A percentile compares a stretch with the other conserved stretches of the same genome.
phyloP scores from a whole-genome alignment of 30 jellyfish, hydroid and myxozoan genomes.

The Cassiopea andromeda region DNA sequence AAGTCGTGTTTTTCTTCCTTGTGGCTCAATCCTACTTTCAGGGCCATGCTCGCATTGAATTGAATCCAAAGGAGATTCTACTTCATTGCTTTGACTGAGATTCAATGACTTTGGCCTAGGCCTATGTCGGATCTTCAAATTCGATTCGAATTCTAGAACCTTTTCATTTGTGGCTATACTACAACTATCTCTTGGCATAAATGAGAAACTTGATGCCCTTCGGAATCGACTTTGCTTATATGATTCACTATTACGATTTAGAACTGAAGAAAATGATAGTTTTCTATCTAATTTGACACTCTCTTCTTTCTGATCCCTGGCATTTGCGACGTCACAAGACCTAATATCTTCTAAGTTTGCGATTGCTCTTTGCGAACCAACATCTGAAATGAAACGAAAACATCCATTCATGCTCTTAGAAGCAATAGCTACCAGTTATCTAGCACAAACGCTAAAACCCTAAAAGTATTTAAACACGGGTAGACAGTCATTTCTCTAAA shows the following conservation, averaged over 20 bases:
- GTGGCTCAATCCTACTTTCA: not conserved
- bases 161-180: not conserved
- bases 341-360: not conserved
- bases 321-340: not conserved
- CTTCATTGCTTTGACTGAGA: conserved; percentile 4
- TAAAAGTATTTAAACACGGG: too few relatives aligned
- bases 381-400: not conserved
- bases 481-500: too few relatives aligned
- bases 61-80: not conserved
- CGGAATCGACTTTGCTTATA: conserved; percentile 46
- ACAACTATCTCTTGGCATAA: conserved; percentile 10
- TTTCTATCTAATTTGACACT: conserved; percentile 39
- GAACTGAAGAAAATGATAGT: conserved; percentile 51
- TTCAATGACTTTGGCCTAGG: conserved; percentile 57
- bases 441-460: too few relatives aligned
- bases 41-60: not conserved
- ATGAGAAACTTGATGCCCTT: conserved; percentile 50
- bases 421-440: too few relatives aligned
- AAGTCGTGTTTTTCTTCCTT: conserved; percentile 1
- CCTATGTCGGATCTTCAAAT: conserved; percentile 27
- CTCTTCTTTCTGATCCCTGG: not conserved
- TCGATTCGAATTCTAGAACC: conserved; percentile 14
- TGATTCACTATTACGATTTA: conserved; percentile 60
- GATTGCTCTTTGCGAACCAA: not conserved
- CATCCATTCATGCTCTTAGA: not conserved